phyloP scores from a whole-genome alignment of 2,888 invertebrate species.

The Baccha elongata region DNA sequence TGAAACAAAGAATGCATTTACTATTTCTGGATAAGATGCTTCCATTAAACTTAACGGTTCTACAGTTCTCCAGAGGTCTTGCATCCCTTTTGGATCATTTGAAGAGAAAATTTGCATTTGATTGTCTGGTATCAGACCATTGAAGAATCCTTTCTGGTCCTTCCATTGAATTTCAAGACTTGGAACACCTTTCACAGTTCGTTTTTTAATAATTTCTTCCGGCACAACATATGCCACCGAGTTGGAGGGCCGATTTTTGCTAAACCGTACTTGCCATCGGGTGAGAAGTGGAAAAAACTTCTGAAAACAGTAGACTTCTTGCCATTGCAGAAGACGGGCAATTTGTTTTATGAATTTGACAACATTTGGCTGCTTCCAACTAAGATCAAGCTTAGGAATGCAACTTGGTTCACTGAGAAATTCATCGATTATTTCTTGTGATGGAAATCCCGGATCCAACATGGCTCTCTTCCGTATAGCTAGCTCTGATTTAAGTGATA shows the following conservation, averaged over 20 bases:
- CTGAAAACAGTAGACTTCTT: conserved; percentile 89
- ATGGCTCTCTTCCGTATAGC: conserved; percentile 87
- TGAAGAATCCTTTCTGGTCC: conserved; percentile 84
- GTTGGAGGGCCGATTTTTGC: conserved; percentile 60
- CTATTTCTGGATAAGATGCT: conserved; percentile 86
- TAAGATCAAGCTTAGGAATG: conserved; percentile 84
- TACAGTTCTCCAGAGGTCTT: conserved; percentile 86
- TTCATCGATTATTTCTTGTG: conserved; percentile 86
- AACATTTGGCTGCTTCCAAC: conserved; percentile 87
- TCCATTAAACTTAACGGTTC: conserved; percentile 87
- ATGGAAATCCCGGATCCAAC: conserved; percentile 86
- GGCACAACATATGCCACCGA: conserved; percentile 81
- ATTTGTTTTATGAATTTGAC: conserved; percentile 88
- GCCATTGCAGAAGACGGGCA: conserved; percentile 87
- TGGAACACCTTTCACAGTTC: conserved; percentile 85
- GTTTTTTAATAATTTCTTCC: conserved; percentile 84
- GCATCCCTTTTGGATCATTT: conserved; percentile 82
- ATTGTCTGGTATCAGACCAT: conserved; percentile 85
- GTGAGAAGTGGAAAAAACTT: conserved; percentile 90
- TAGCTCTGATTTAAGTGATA: conserved; percentile 87
- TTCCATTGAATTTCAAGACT: conserved; percentile 89
- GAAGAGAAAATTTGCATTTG: conserved; percentile 83
- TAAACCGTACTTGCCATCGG: conserved; percentile 86
- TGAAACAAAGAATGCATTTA: conserved; percentile 84
- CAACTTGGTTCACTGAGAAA: conserved; percentile 85